These are phyloP conservation scores for Recurvirostra avosetta DNA, from an alignment of 2,113 vertebrate genomes.

Conservation along the genomic window DNA sequence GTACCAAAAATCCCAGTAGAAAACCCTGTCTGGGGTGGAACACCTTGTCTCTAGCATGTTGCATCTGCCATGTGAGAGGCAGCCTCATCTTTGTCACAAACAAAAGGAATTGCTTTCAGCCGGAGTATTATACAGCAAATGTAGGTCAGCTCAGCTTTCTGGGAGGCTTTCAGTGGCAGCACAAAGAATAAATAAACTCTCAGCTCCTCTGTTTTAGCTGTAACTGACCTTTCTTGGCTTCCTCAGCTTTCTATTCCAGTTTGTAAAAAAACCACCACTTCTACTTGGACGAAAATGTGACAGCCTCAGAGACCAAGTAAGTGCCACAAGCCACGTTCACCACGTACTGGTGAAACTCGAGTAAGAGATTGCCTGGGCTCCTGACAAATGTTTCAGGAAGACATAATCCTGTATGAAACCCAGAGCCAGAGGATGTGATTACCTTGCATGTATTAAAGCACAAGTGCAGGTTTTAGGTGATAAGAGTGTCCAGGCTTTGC, in stretches of 20 bases:
- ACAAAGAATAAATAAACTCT: not conserved
- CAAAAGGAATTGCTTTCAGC: not conserved
- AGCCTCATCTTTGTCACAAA: not conserved
- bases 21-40: not conserved
- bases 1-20: not conserved
- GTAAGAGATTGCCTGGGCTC: not conserved
- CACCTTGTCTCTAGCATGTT: not conserved
- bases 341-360: not conserved
- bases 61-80: not conserved
- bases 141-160: not conserved
- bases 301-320: not conserved
- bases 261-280: not conserved
- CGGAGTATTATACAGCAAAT: not conserved
- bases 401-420: not conserved
- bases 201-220: not conserved
- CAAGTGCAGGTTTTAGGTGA: not conserved
- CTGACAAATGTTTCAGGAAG: not conserved
- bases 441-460: not conserved
- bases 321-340: accelerated
- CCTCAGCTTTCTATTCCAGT: not conserved
- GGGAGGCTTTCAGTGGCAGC: not conserved
- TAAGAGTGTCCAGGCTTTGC: not conserved
- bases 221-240: not conserved
- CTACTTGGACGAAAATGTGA: not conserved
- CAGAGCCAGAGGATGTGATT: not conserved